Conservation (phyloP, 2,888 invertebrate species). For the Synanthedon myopaeformis region DNA sequence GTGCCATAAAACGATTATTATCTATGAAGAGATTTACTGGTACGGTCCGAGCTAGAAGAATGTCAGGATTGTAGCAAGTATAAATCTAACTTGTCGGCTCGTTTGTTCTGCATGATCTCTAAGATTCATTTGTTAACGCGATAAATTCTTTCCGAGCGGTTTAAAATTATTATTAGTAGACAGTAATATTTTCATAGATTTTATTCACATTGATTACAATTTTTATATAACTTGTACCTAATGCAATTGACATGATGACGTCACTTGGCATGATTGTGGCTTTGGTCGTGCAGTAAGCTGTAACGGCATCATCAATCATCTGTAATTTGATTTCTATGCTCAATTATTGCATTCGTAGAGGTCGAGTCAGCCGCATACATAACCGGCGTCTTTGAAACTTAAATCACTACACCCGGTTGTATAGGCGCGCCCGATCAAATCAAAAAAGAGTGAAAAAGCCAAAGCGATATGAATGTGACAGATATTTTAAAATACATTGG, state of each 20-base stretch:
- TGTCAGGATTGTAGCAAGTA: neutral
- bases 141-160: too few species aligned
- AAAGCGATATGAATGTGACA: neutral
- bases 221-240: neutral
- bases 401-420: too few species aligned
- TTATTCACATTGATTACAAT: neutral
- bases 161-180: neutral
- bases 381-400: neutral
- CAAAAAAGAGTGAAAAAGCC: too few species aligned
- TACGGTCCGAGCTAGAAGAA: neutral
- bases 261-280: slow-evolving; percentile 53
- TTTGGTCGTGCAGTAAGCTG: slow-evolving; percentile 61
- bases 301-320: slow-evolving; percentile 70
- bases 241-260: slow-evolving; percentile 60
- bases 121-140: too few species aligned
- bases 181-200: neutral
- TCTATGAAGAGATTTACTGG: neutral
- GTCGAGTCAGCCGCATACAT: slow-evolving; percentile 45
- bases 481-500: neutral
- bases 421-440: too few species aligned
- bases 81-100: neutral
- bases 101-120: neutral
- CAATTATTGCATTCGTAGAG: slow-evolving; percentile 69
- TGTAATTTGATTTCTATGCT: slow-evolving; percentile 70
- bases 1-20: slow-evolving; percentile 9